phyloP scores from a whole-genome alignment of 2,797 vertebrate species.

The Dipus sagitta region DNA sequence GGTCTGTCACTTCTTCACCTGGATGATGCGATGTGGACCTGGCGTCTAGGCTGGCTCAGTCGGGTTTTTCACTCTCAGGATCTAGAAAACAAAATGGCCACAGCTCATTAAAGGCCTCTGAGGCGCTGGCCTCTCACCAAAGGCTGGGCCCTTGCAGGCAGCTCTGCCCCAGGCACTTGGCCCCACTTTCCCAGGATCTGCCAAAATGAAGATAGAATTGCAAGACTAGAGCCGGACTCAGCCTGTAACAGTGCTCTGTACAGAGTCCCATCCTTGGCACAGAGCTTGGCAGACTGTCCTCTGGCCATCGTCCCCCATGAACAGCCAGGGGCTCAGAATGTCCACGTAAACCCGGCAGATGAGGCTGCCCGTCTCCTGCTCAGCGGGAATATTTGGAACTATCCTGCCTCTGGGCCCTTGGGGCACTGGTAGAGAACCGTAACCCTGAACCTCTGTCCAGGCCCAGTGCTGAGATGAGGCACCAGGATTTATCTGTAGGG shows the following conservation, averaged over 20 bases:
- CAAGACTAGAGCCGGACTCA: accelerated
- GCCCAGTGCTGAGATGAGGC: not conserved
- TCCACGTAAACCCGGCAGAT: not conserved
- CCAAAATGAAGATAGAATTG: not conserved
- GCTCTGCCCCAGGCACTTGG: not conserved
- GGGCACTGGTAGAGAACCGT: not conserved
- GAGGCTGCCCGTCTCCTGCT: not conserved
- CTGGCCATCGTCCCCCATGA: not conserved
- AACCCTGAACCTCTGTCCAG: not conserved
- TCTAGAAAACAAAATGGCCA: constrained; percentile 84
- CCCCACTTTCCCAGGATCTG: not conserved
- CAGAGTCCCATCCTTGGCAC: not conserved
- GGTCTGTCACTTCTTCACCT: constrained; percentile 82
- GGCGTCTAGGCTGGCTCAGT: constrained; percentile 80
- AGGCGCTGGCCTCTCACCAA: not conserved
- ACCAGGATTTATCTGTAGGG: accelerated
- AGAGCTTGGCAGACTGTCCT: not conserved
- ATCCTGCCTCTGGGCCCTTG: not conserved
- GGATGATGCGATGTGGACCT: constrained; percentile 63
- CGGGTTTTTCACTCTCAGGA: constrained; percentile 86
- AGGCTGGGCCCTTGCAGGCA: not conserved
- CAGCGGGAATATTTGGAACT: accelerated
- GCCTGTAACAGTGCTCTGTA: not conserved
- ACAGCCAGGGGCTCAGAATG: not conserved
- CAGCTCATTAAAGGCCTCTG: not conserved